A percentile compares a stretch with the other conserved stretches of the same genome.
Evolutionary conservation across 2,113 vertebrate species (phyloP).

Genomic region (Chionomys nivalis): DNA sequence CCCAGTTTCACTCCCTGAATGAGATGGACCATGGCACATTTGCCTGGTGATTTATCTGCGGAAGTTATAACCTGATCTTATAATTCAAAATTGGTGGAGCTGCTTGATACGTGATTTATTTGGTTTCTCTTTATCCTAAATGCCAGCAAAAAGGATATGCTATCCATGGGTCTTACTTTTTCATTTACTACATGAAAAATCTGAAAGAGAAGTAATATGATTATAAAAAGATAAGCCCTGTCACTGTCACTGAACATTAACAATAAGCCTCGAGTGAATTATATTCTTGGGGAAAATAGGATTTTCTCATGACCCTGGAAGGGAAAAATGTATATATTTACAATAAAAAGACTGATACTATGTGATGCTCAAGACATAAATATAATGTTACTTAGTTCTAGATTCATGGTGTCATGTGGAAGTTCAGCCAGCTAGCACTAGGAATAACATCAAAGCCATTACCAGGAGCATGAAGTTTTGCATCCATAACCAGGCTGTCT

Average conservation of each 20-base stretch:
- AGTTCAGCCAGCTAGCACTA: background rate
- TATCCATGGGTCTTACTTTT: conserved; percentile 4
- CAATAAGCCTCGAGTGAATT: conserved; percentile 7
- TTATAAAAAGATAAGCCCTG: conserved; percentile 30
- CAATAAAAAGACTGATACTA: background rate
- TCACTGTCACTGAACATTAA: background rate
- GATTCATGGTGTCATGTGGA: background rate
- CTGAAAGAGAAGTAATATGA: conserved; percentile 19
- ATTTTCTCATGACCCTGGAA: conserved; percentile 51
- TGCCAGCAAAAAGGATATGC: conserved; percentile 56
- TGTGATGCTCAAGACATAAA: background rate
- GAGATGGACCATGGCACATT: background rate
- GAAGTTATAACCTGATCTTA: conserved; percentile 34
- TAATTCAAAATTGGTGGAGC: conserved; percentile 42
- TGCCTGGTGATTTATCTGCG: conserved; percentile 52
- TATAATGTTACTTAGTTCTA: background rate
- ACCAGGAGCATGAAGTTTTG: rapidly evolving
- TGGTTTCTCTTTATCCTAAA: conserved; percentile 70
- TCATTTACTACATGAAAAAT: conserved; percentile 2
- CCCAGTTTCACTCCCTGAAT: background rate
- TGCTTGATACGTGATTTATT: conserved; percentile 22
- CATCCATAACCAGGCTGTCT: background rate
- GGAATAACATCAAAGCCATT: no score
- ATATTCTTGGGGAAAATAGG: background rate
- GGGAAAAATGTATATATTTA: background rate